Evolutionary conservation across 2,888 invertebrate species (phyloP).

Genomic region (Carterocephalus palaemon): DNA sequence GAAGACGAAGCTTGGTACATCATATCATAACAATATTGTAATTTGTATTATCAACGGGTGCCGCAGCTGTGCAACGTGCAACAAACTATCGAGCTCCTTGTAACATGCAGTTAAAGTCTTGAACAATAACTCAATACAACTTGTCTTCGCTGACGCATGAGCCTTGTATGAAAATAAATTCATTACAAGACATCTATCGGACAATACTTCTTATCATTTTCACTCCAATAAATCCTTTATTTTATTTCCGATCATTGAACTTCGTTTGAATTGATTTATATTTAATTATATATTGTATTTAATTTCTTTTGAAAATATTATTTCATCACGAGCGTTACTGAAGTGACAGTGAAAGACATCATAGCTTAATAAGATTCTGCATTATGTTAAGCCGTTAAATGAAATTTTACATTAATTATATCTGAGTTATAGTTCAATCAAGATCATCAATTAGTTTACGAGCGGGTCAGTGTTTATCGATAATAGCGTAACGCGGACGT

Average conservation of each 20-base stretch:
- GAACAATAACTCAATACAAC: constrained; percentile 25
- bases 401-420: constrained; percentile 1
- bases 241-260: constrained; percentile 37
- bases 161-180: constrained; percentile 29
- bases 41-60: too few species aligned
- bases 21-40: too few species aligned
- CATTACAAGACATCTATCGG: constrained; percentile 24
- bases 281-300: constrained; percentile 13
- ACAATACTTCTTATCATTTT: constrained; percentile 22
- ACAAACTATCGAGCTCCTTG: background rate
- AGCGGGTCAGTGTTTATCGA: constrained; percentile 35
- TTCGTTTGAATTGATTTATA: constrained; percentile 13
- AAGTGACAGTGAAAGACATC: too few species aligned
- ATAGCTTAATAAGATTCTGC: too few species aligned
- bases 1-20: too few species aligned
- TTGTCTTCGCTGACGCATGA: constrained; percentile 13
- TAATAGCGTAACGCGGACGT: constrained; percentile 42
- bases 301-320: constrained; percentile 21
- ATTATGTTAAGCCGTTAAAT: too few species aligned
- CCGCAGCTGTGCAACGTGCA: background rate
- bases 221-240: constrained; percentile 32
- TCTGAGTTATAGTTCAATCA: constrained; percentile 2
- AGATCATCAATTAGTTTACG: constrained; percentile 9
- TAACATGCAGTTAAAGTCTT: constrained; percentile 1
- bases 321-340: constrained; percentile 2